phyloP scores from a whole-genome alignment of 1,140 invertebrate species.

The Drosophila ohnishii region DNA sequence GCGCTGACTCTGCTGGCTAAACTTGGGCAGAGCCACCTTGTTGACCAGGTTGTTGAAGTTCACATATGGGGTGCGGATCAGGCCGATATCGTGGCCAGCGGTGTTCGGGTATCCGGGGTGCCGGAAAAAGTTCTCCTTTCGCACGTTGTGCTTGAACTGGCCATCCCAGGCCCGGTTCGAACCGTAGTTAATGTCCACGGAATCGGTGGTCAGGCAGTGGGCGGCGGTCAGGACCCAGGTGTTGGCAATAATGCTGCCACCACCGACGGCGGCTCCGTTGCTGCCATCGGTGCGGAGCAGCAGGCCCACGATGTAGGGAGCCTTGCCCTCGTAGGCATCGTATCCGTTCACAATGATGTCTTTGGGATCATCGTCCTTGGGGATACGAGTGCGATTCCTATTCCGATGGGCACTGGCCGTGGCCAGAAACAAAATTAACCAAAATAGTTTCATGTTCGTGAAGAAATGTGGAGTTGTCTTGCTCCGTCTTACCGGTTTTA shows the following conservation, averaged over 20 bases:
- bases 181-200: constrained; percentile 74
- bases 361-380: background rate
- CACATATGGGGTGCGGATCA: constrained; percentile 56
- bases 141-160: constrained; percentile 34
- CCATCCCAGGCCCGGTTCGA: constrained; percentile 40
- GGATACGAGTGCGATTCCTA: background rate
- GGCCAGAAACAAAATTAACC: constrained; percentile 40
- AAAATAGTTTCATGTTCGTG: constrained; percentile 45
- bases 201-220: constrained; percentile 52
- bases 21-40: constrained; percentile 32
- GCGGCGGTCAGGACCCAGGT: constrained; percentile 62
- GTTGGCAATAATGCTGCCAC: constrained; percentile 49
- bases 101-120: constrained; percentile 39
- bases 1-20: constrained; percentile 12
- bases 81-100: constrained; percentile 52
- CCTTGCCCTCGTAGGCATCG: constrained; percentile 76
- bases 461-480: background rate
- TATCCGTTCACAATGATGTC: constrained; percentile 66
- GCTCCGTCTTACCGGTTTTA: background rate
- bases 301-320: constrained; percentile 84
- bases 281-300: constrained; percentile 21
- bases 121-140: constrained; percentile 46
- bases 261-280: constrained; percentile 38
- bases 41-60: constrained; percentile 38
- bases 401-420: constrained; percentile 22